phyloP scores from a whole-genome alignment of 1,140 invertebrate species.

The Drosophila elegans region DNA sequence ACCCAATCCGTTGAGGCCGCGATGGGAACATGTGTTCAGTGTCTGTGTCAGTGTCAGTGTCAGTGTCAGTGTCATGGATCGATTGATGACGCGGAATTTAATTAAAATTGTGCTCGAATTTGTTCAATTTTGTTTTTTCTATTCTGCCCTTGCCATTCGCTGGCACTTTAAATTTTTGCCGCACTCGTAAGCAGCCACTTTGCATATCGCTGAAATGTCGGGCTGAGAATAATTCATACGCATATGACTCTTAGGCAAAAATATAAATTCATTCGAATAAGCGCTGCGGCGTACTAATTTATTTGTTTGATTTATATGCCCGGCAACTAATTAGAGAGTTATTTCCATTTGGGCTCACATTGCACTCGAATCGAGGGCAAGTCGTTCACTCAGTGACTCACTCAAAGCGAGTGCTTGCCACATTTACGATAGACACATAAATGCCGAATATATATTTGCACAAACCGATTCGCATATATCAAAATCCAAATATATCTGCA shows the following conservation, averaged over 20 bases:
- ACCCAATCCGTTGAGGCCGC: constrained; percentile 28
- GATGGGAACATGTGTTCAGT: constrained; percentile 61
- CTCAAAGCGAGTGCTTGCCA: constrained; percentile 37
- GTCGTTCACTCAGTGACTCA: constrained; percentile 46
- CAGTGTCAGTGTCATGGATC: constrained; percentile 41
- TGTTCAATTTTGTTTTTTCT: constrained; percentile 8
- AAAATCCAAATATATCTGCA: constrained; percentile 19
- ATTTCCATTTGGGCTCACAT: constrained; percentile 59
- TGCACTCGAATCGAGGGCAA: constrained; percentile 51
- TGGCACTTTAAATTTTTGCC: constrained; percentile 58
- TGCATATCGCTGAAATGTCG: constrained; percentile 58
- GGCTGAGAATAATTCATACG: constrained; percentile 29
- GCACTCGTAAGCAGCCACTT: constrained; percentile 50
- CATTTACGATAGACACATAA: constrained; percentile 49
- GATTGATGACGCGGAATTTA: constrained; percentile 52
- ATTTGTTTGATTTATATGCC: constrained; percentile 72
- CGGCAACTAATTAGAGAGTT: constrained; percentile 76
- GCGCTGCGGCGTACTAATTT: constrained; percentile 38
- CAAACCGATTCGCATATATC: constrained; percentile 11
- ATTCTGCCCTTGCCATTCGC: constrained; percentile 5
- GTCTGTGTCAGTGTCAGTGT: constrained; percentile 54
- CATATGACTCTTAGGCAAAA: constrained; percentile 7
- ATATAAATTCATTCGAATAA: constrained; percentile 12
- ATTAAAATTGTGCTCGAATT: constrained; percentile 50
- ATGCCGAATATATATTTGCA: constrained; percentile 21